These are phyloP conservation scores for Lethenteron reissneri DNA, from an alignment of 2,113 vertebrate genomes.

Conservation along the genomic window DNA sequence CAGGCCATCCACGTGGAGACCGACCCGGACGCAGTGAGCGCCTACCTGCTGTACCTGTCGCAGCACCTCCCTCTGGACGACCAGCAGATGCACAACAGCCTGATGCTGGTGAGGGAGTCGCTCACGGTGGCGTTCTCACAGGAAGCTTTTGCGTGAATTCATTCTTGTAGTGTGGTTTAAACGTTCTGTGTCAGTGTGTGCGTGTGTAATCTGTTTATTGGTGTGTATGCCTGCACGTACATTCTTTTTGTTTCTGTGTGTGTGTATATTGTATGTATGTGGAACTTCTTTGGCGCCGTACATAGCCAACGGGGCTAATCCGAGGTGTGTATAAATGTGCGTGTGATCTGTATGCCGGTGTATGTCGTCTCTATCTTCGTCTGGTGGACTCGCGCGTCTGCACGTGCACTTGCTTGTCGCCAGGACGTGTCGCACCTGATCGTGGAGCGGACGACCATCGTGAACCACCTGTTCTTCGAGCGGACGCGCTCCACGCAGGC, in stretches of 20 bases:
- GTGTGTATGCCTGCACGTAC: background rate
- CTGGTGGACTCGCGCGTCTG: too few species aligned
- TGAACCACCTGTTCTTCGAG: conserved; percentile 81
- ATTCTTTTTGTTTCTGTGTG: too few species aligned
- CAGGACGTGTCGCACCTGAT: conserved; percentile 81
- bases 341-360: too few species aligned
- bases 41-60: conserved; percentile 86
- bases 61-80: conserved; percentile 85
- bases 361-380: too few species aligned
- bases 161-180: too few species aligned
- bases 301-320: too few species aligned
- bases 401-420: too few species aligned
- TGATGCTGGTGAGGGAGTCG: conserved; percentile 50
- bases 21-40: conserved; percentile 77
- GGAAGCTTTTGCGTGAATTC: too few species aligned
- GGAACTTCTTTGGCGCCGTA: too few species aligned
- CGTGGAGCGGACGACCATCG: conserved; percentile 93
- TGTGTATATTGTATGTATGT: too few species aligned
- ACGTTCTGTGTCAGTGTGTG: background rate
- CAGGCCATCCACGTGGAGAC: conserved; percentile 97
- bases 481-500: conserved; percentile 36
- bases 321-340: too few species aligned
- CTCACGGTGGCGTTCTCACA: background rate
- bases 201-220: background rate
- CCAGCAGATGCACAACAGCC: conserved; percentile 65